phyloP scores from a whole-genome alignment of 2,797 vertebrate species.

The Champsocephalus esox region DNA sequence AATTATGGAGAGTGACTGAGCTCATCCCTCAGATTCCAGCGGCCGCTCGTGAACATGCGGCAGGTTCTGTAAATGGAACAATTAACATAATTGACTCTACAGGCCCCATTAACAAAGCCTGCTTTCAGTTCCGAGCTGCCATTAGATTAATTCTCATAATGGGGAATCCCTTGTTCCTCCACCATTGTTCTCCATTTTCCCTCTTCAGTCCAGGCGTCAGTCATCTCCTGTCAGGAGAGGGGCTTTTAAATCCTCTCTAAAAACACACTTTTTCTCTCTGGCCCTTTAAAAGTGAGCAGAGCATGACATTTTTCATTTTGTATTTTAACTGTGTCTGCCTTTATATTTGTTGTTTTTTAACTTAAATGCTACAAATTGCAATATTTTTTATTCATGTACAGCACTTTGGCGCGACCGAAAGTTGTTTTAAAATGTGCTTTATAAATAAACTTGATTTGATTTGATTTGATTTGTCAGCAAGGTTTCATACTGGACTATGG shows the following conservation, averaged over 20 bases:
- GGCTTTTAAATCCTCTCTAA: too few species aligned
- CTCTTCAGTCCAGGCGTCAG: slow-evolving; percentile 56
- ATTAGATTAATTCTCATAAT: slow-evolving; percentile 86
- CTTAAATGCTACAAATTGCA: too few species aligned
- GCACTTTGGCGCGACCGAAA: too few species aligned
- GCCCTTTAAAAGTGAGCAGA: too few species aligned
- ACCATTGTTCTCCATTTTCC: slow-evolving; percentile 79
- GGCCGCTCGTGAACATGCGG: slow-evolving; percentile 72
- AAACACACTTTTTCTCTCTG: too few species aligned
- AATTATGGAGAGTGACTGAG: slow-evolving; percentile 82
- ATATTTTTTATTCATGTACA: too few species aligned
- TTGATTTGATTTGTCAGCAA: background rate
- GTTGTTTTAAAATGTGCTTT: too few species aligned
- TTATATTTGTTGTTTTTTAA: too few species aligned
- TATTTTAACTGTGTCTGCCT: too few species aligned
- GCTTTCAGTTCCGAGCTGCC: slow-evolving; percentile 66
- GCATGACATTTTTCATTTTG: too few species aligned
- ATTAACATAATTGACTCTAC: slow-evolving; percentile 87
- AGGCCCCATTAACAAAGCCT: slow-evolving; percentile 83
- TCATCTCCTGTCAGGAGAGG: slow-evolving; percentile 33
- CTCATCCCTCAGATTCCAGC: slow-evolving; percentile 78
- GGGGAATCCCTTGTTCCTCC: slow-evolving; percentile 73
- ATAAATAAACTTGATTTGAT: too few species aligned
- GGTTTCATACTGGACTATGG: slow-evolving; percentile 38
- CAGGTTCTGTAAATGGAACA: slow-evolving; percentile 83